Conservation (phyloP, 2,888 invertebrate genomes). For the Acronicta psi region DNA sequence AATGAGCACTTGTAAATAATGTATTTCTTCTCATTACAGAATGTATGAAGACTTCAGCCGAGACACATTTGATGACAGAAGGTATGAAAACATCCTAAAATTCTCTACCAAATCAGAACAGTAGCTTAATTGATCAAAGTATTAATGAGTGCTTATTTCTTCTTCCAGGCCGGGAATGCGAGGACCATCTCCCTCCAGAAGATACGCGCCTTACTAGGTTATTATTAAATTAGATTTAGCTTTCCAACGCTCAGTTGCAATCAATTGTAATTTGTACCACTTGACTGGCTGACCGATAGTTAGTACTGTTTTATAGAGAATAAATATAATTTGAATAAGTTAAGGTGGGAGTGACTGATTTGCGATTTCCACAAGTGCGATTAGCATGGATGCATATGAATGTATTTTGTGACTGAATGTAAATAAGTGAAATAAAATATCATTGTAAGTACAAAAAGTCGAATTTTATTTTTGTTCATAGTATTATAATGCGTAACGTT, state of each 20-base stretch:
- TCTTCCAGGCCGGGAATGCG: constrained; percentile 92
- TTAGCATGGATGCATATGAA: constrained; percentile 65
- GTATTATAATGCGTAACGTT: no score
- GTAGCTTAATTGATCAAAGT: no score
- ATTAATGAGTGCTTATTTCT: constrained; percentile 62
- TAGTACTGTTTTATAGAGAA: constrained; percentile 70
- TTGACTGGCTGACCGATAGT: constrained; percentile 69
- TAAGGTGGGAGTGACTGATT: constrained; percentile 74
- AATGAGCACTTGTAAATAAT: constrained; percentile 7
- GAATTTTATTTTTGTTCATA: constrained; percentile 20
- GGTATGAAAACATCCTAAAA: constrained; percentile 82
- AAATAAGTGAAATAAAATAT: constrained; percentile 83
- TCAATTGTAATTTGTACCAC: constrained; percentile 59
- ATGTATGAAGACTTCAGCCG: constrained; percentile 97
- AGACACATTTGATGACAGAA: constrained; percentile 96
- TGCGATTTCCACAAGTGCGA: constrained; percentile 60
- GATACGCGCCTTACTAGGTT: constrained; percentile 94
- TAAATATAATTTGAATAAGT: constrained; percentile 64
- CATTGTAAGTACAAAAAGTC: constrained; percentile 75
- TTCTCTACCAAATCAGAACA: neutral
- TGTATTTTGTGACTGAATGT: constrained; percentile 74
- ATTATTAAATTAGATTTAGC: constrained; percentile 50
- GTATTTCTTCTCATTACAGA: constrained; percentile 78
- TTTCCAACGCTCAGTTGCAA: constrained; percentile 63
- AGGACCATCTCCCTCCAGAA: constrained; percentile 94